Percentiles rank a stretch among this genome's conserved stretches.
Conservation (phyloP, 2,888 invertebrate species). For the Chloromyia formosa region DNA sequence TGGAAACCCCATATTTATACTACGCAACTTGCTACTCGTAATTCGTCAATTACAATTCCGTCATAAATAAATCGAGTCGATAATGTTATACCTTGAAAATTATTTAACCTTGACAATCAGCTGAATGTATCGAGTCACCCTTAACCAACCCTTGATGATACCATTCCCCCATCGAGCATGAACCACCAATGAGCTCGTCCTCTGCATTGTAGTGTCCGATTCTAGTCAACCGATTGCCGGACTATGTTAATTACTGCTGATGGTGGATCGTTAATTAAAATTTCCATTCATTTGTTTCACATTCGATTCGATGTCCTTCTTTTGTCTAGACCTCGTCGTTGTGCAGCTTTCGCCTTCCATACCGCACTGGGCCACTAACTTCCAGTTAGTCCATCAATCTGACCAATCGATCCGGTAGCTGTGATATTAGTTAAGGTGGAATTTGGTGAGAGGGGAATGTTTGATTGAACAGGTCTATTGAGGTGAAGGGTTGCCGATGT, state of each 20-base stretch:
- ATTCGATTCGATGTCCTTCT: conserved; percentile 21
- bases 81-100: not conserved
- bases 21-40: too few relatives aligned
- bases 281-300: conserved; percentile 44
- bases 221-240: not conserved
- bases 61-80: conserved; percentile 28
- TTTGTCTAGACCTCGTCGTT: conserved; percentile 10
- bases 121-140: not conserved
- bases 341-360: not conserved
- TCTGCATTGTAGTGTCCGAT: too few relatives aligned
- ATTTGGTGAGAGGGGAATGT: too few relatives aligned
- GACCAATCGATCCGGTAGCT: not conserved
- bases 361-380: too few relatives aligned
- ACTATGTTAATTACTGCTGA: conserved; percentile 48
- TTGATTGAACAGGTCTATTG: too few relatives aligned
- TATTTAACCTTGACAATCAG: conserved; percentile 13
- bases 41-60: conserved; percentile 8
- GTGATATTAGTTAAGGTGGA: too few relatives aligned
- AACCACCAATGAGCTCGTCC: too few relatives aligned
- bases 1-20: too few relatives aligned
- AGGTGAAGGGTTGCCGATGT: too few relatives aligned
- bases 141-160: not conserved
- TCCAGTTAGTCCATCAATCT: not conserved
- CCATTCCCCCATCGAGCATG: too few relatives aligned
- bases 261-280: conserved; percentile 48